Conservation (phyloP, 1,140 invertebrate genomes). For the Scaptodrosophila lebanonensis region DNA sequence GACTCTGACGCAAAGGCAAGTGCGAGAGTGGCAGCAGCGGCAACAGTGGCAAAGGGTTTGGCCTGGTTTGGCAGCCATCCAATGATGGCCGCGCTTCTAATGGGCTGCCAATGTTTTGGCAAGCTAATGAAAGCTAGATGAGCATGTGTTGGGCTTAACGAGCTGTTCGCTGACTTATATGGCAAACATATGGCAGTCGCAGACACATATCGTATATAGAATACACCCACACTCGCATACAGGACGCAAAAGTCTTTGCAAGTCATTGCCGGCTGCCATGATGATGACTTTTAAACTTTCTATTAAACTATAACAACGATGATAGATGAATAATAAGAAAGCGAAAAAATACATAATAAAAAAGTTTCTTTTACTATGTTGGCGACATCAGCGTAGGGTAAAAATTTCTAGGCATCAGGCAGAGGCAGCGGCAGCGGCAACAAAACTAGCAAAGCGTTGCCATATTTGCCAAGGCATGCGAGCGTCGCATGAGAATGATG, state of each 20-base stretch:
- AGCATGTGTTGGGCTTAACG: slow-evolving; percentile 22
- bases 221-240: too few relatives aligned
- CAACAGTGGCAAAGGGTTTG: slow-evolving; percentile 1
- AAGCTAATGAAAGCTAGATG: slow-evolving; percentile 15
- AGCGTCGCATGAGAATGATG: slow-evolving; percentile 5
- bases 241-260: slow-evolving; percentile 26
- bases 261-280: slow-evolving; percentile 53
- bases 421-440: slow-evolving; percentile 2
- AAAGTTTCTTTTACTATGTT: slow-evolving; percentile 62
- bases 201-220: too few relatives aligned
- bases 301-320: slow-evolving; percentile 74
- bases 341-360: slow-evolving; percentile 69
- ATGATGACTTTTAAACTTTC: slow-evolving; percentile 75
- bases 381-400: slow-evolving; percentile 54
- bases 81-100: too few relatives aligned
- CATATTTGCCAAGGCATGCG: slow-evolving; percentile 48
- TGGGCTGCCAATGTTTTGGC: slow-evolving; percentile 4
- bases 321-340: slow-evolving; percentile 74
- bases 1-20: slow-evolving; percentile 25
- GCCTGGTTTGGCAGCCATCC: slow-evolving; percentile 24
- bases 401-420: too few relatives aligned
- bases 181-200: slow-evolving; percentile 28
- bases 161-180: neutral
- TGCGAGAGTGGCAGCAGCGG: slow-evolving; percentile 21
- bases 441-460: slow-evolving; percentile 43